These are phyloP conservation scores for Cololabis saira DNA, from an alignment of 2,113 vertebrate species.

Conservation along the genomic window DNA sequence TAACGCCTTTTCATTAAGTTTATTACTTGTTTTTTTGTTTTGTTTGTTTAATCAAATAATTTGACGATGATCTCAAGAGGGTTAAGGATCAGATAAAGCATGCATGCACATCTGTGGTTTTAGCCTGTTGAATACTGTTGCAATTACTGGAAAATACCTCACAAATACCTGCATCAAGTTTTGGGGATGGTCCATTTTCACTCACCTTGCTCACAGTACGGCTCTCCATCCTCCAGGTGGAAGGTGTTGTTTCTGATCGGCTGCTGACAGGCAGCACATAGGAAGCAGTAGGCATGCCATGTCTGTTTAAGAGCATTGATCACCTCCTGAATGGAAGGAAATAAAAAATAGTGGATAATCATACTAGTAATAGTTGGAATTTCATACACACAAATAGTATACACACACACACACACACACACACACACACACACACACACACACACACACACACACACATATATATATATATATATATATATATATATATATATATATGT, in stretches of 20 bases:
- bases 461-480: too few species aligned
- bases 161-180: background rate
- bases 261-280: conserved; percentile 92
- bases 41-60: background rate
- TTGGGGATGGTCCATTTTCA: background rate
- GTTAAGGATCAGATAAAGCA: background rate
- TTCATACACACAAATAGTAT: too few species aligned
- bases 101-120: background rate
- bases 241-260: conserved; percentile 97
- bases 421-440: too few species aligned
- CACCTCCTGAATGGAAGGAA: conserved; percentile 87
- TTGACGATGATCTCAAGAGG: background rate
- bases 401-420: too few species aligned
- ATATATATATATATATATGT: background rate
- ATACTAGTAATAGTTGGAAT: too few species aligned
- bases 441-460: too few species aligned
- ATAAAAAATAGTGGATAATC: background rate
- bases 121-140: background rate
- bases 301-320: conserved; percentile 98
- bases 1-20: too few species aligned
- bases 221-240: conserved; percentile 96
- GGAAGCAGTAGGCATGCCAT: conserved; percentile 96
- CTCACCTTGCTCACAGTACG: conserved; percentile 95
- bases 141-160: background rate
- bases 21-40: too few species aligned